Evolutionary conservation across 2,888 invertebrate genomes (phyloP).

Genomic region (Megastigmus dorsalis): DNA sequence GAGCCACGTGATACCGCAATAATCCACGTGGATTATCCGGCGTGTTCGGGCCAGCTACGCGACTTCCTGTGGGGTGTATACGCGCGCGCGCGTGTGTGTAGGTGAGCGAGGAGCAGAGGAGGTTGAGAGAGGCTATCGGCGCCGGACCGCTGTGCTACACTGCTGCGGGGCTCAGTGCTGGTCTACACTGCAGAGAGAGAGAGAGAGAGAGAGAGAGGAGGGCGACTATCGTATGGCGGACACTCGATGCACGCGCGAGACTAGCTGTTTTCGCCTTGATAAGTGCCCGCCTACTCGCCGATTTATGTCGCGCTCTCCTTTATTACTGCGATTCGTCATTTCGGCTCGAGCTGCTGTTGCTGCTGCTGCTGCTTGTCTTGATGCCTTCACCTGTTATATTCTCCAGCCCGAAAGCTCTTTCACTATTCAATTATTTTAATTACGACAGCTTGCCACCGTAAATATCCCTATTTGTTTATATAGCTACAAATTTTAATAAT

Average conservation of each 20-base stretch:
- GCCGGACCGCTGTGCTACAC: no score
- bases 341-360: not conserved
- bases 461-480: no score
- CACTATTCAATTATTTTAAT: no score
- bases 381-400: no score
- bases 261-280: conserved; percentile 43
- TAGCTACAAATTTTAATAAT: no score
- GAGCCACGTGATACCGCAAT: conserved; percentile 74
- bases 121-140: conserved; percentile 37
- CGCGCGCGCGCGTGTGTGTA: not conserved
- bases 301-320: conserved; percentile 14
- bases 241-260: conserved; percentile 3
- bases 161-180: no score
- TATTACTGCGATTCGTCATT: conserved; percentile 20
- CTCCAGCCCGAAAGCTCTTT: no score
- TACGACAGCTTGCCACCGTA: no score
- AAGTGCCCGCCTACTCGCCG: not conserved
- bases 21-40: conserved; percentile 74
- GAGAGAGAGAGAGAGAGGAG: no score
- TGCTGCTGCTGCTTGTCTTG: no score
- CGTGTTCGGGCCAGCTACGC: conserved; percentile 61
- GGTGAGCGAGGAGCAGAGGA: not conserved
- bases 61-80: not conserved
- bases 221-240: conserved; percentile 19
- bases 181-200: no score